phyloP scores from a whole-genome alignment of 2,888 invertebrate genomes.

The Andrena camellia region DNA sequence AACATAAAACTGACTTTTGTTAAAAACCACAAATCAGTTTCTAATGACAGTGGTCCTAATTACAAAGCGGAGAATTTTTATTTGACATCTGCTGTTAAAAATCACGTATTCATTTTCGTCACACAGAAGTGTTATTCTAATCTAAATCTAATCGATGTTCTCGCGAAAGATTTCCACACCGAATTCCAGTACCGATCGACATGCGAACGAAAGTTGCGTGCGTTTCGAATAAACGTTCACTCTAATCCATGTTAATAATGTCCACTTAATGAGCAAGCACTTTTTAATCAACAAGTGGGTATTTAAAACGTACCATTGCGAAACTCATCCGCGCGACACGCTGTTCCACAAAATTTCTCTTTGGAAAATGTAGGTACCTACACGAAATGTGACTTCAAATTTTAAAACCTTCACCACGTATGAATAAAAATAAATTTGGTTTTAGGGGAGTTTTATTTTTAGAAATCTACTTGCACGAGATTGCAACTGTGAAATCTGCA shows the following conservation, averaged over 20 bases:
- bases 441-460: too few species aligned
- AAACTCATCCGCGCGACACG: background rate
- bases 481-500: too few species aligned
- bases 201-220: constrained; percentile 11
- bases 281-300: background rate
- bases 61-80: too few species aligned
- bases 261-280: background rate
- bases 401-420: too few species aligned
- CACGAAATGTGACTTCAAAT: too few species aligned
- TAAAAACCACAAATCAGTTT: too few species aligned
- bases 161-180: constrained; percentile 9
- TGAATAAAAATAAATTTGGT: too few species aligned
- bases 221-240: constrained; percentile 2
- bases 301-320: background rate
- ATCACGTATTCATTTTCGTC: background rate
- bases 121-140: background rate
- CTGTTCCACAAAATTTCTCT: background rate
- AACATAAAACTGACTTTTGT: too few species aligned
- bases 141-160: background rate
- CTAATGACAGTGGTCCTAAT: too few species aligned
- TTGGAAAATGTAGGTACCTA: too few species aligned
- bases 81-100: background rate
- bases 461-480: too few species aligned
- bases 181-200: constrained; percentile 18
- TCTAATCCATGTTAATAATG: background rate